Base-by-base conservation (phyloP, 2,113 vertebrate genomes). In the Coracopsis vasa region DNA sequence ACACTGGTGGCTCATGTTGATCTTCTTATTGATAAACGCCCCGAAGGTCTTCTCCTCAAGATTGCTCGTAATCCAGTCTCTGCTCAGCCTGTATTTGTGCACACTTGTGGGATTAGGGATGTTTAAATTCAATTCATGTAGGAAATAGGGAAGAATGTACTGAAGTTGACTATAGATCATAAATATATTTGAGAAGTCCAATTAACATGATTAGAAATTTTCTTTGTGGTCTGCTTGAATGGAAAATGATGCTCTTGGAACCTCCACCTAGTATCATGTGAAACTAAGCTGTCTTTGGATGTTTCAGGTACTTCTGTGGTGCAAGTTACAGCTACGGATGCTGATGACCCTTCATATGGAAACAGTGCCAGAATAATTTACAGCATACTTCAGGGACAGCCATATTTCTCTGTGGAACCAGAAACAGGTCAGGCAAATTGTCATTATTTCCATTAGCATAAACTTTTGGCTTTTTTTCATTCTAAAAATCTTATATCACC, bases 361-460 rank as follows among this genome's bases (percentile, higher is more conserved):
- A 98, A 98, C 96, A 98, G 98, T 50, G 98, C 98, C 95, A 97
- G 98, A 97, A 92, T 98, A 77, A 98, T 98, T 88, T 98, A 98
- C 97, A 98, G 98, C 94, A 98, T 98, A 39, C 98, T 98, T 61
- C 98, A 98, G 88, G 98, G 98, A 29, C 98, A 98, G 54, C 98
- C 98, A 2, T 98, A 98, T 94, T 98, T 98, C 97, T 98, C 98
- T 15, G 98, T 98, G 97, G 98, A 98, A 74, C 97, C 98, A 64
- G 98, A 98, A 98, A 98, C 98, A 98, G 98, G 98, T 98, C 51
- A 97, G 96, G 45, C 92, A 78, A 82, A 74, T 28, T 37, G 33
- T 28, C 21, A 54, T 73, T 31, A 11, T 45, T 91, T 80, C 69
- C 13, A 29, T 37, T 84, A 31, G 10, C 4, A 39, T 27, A 73